A percentile compares a stretch with the other conserved stretches of the same genome.
phyloP scores from a whole-genome alignment of 2,888 invertebrate genomes.

The Rhingia rostrata region DNA sequence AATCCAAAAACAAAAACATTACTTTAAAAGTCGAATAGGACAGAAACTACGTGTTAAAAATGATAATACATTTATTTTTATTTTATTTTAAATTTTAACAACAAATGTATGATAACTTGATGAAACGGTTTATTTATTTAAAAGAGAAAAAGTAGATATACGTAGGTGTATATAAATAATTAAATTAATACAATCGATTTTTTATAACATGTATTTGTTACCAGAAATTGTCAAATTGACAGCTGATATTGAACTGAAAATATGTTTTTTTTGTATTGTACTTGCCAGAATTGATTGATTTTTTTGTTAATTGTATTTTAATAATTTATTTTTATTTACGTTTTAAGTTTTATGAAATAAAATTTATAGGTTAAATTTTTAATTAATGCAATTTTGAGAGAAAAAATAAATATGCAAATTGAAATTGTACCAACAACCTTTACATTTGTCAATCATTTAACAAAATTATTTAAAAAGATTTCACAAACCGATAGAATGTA shows the following conservation, averaged over 20 bases:
- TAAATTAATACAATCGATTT: neutral
- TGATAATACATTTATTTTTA: too few relatives aligned
- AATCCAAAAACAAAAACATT: constrained; percentile 6
- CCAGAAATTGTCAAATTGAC: constrained; percentile 49
- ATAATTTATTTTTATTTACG: too few relatives aligned
- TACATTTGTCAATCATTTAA: neutral
- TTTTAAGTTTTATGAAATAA: constrained; percentile 15
- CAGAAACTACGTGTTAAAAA: neutral
- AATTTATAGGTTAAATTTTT: constrained; percentile 51
- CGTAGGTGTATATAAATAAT: too few relatives aligned
- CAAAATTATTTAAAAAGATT: too few relatives aligned
- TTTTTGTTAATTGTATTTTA: neutral
- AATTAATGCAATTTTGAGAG: constrained; percentile 51
- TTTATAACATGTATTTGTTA: neutral
- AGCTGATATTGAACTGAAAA: constrained; percentile 40
- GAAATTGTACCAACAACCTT: neutral
- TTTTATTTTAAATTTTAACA: too few relatives aligned
- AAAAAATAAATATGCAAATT: constrained; percentile 43
- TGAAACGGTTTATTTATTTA: too few relatives aligned
- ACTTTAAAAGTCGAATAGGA: neutral
- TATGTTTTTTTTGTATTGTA: constrained; percentile 16
- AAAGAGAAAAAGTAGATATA: too few relatives aligned
- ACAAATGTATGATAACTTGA: too few relatives aligned
- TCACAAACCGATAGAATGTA: too few relatives aligned
- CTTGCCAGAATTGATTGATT: neutral